Percentiles rank a stretch among this genome's conserved stretches.
Conservation (phyloP, 2,888 invertebrate species). For the Eulithis prunata region DNA sequence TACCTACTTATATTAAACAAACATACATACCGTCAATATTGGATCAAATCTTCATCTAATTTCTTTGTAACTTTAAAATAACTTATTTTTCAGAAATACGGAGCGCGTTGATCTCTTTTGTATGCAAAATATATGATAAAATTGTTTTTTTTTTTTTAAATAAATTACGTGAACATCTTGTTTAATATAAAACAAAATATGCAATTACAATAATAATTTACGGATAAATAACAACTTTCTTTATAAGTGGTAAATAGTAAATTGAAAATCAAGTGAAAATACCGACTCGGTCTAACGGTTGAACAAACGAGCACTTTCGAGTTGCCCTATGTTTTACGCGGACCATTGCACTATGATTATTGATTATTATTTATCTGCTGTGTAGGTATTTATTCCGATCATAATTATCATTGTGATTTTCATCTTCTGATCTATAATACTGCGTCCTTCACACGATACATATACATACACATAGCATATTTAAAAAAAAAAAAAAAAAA, state of each 20-base stretch:
- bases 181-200: slow-evolving; percentile 14
- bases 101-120: slow-evolving; percentile 23
- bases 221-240: slow-evolving; percentile 32
- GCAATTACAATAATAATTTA: slow-evolving; percentile 31
- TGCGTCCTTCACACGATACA: no score
- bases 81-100: neutral
- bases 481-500: no score
- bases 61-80: no score
- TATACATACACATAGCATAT: no score
- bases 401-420: no score
- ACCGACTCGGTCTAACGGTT: slow-evolving; percentile 57
- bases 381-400: neutral
- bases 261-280: slow-evolving; percentile 71
- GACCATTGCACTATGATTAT: slow-evolving; percentile 20
- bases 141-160: no score
- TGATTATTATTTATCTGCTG: neutral
- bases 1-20: neutral
- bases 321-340: slow-evolving; percentile 53
- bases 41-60: no score
- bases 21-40: neutral
- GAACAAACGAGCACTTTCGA: slow-evolving; percentile 56
- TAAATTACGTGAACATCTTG: slow-evolving; percentile 9
- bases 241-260: slow-evolving; percentile 44
- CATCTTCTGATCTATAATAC: no score
- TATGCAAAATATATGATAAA: neutral